Conservation (phyloP, 2,797 vertebrate species). For the Sebastes glaucus region DNA sequence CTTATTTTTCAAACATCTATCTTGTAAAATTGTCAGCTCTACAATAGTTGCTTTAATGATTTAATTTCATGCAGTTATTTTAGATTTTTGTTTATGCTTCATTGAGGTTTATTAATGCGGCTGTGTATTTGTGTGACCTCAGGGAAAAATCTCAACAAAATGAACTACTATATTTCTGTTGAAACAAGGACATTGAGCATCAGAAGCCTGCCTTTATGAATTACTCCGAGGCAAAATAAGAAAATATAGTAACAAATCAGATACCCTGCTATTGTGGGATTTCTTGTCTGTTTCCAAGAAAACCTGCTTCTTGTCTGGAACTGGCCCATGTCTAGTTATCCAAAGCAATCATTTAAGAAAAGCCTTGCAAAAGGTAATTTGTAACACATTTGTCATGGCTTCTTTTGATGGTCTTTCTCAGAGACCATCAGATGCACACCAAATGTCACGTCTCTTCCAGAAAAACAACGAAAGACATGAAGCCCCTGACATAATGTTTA, state of each 20-base stretch:
- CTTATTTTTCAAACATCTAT: neutral
- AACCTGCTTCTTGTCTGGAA: conserved; percentile 10
- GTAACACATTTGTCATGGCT: neutral
- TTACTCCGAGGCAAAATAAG: neutral
- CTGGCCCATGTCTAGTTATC: neutral
- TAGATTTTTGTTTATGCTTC: neutral
- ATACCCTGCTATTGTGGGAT: neutral
- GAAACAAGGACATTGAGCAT: neutral
- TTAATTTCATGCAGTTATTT: neutral
- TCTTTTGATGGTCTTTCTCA: neutral
- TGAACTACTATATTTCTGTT: neutral
- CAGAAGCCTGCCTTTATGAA: neutral
- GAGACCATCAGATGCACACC: conserved; percentile 20
- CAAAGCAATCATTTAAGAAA: neutral
- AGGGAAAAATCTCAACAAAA: neutral
- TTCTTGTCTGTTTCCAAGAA: conserved; percentile 11
- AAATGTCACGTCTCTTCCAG: conserved; percentile 1
- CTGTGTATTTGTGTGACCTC: neutral
- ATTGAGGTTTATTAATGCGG: neutral
- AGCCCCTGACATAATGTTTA: neutral
- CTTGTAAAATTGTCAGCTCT: neutral
- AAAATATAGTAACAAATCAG: neutral
- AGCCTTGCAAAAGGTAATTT: neutral
- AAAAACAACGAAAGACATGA: neutral
- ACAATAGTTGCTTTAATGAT: neutral